Percentiles rank a stretch among this genome's conserved stretches.
These are phyloP conservation scores for Athrips mouffetella DNA, from an alignment of 2,888 invertebrate genomes.

Conservation along the genomic window DNA sequence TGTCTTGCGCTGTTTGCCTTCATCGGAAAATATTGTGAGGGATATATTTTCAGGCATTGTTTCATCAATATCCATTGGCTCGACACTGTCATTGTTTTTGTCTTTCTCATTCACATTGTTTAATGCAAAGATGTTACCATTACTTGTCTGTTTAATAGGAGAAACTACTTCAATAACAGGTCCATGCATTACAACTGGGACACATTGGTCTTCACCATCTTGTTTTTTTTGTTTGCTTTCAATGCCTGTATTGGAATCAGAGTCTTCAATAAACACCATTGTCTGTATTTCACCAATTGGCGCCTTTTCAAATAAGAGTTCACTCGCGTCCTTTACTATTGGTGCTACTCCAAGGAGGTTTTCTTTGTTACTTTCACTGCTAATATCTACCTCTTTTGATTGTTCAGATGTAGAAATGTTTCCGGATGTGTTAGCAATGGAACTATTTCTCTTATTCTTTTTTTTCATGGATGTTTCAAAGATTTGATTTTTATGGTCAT, in stretches of 20 bases:
- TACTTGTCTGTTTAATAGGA: constrained; percentile 13
- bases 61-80: constrained; percentile 73
- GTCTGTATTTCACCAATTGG: constrained; percentile 39
- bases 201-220: constrained; percentile 57
- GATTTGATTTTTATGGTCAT: constrained; percentile 8
- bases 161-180: constrained; percentile 20
- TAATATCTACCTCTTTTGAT: constrained; percentile 11
- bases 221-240: constrained; percentile 26
- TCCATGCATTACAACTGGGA: constrained; percentile 47
- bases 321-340: constrained; percentile 21
- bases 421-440: not conserved
- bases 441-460: constrained; percentile 23
- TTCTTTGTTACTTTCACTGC: constrained; percentile 21
- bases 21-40: constrained; percentile 32
- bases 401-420: not conserved
- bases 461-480: constrained; percentile 20
- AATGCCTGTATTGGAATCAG: constrained; percentile 47
- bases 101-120: constrained; percentile 13
- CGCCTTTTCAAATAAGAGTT: constrained; percentile 41
- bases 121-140: constrained; percentile 7
- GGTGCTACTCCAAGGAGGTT: constrained; percentile 13
- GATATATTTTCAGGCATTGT: constrained; percentile 53
- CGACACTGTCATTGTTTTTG: constrained; percentile 41
- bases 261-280: constrained; percentile 52
- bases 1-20: not conserved